Evolutionary conservation across 2,888 invertebrate genomes (phyloP).

Genomic region (Thymelicus acteon): DNA sequence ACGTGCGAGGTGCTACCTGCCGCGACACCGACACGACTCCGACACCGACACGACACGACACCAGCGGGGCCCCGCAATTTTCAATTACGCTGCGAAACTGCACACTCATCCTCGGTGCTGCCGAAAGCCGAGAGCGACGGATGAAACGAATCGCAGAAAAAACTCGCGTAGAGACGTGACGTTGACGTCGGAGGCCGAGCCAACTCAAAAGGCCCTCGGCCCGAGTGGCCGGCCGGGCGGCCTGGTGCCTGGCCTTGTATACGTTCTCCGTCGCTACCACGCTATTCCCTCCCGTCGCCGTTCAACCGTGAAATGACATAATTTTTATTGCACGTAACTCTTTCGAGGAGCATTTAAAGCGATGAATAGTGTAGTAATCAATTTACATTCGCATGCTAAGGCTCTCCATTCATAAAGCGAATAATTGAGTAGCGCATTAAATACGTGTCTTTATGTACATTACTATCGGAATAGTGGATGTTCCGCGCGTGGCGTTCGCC

Average conservation of each 20-base stretch:
- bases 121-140: constrained; percentile 5
- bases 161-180: constrained; percentile 21
- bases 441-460: constrained; percentile 32
- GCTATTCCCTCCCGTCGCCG: constrained; percentile 27
- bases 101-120: constrained; percentile 20
- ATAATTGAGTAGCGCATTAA: constrained; percentile 34
- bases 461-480: constrained; percentile 11
- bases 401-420: constrained; percentile 34
- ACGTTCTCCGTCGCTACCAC: constrained; percentile 4
- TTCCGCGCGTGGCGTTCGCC: constrained; percentile 7
- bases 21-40: too few species aligned
- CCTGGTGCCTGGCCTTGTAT: constrained; percentile 27
- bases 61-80: constrained; percentile 9
- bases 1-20: not conserved
- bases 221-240: constrained; percentile 5
- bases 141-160: constrained; percentile 19
- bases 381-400: constrained; percentile 35
- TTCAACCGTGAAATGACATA: constrained; percentile 36
- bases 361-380: constrained; percentile 34
- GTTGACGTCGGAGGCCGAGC: not conserved
- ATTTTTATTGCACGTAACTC: constrained; percentile 37
- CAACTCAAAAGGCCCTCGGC: constrained; percentile 15
- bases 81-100: constrained; percentile 30
- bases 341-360: constrained; percentile 32
- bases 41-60: too few species aligned